phyloP scores from a whole-genome alignment of 2,888 invertebrate species.

The Drosophila multiciliata region DNA sequence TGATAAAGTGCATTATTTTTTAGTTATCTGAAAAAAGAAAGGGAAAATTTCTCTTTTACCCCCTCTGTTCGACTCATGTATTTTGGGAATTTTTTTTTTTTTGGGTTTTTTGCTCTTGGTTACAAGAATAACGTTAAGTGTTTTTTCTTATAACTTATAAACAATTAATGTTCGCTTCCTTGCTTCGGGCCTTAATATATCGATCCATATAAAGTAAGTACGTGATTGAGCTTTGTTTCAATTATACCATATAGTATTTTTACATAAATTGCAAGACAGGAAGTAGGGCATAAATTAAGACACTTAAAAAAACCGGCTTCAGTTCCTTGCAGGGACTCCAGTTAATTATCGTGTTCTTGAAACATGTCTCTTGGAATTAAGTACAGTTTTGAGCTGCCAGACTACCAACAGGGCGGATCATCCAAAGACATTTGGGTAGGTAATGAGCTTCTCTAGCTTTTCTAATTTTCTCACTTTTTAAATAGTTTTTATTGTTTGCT shows the following conservation, averaged over 20 bases:
- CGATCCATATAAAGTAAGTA: slow-evolving; percentile 17
- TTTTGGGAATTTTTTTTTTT: neutral
- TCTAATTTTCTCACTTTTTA: neutral
- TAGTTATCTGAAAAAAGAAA: slow-evolving; percentile 45
- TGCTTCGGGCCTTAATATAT: slow-evolving; percentile 9
- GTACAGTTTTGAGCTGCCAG: neutral
- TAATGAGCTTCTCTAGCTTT: neutral
- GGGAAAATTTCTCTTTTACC: slow-evolving; percentile 1
- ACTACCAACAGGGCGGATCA: neutral
- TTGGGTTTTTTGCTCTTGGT: neutral
- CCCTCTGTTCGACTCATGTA: neutral
- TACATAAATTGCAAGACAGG: slow-evolving; percentile 56
- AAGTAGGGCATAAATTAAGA: slow-evolving; percentile 66
- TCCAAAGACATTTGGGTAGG: neutral
- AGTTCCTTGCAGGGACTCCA: slow-evolving; percentile 28
- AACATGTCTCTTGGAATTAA: slow-evolving; percentile 23
- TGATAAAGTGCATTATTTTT: slow-evolving; percentile 53
- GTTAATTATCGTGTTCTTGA: slow-evolving; percentile 51
- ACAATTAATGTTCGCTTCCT: slow-evolving; percentile 55
- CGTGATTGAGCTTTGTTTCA: slow-evolving; percentile 30
- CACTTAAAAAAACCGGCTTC: slow-evolving; percentile 52
- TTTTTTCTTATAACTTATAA: slow-evolving; percentile 23
- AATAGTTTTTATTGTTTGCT: slow-evolving; percentile 29
- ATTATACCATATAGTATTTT: slow-evolving; percentile 24
- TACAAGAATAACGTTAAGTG: slow-evolving; percentile 40